These are phyloP conservation scores for Lasioglossum marginatum DNA, from an alignment of 2,888 invertebrate species.

Conservation along the genomic window DNA sequence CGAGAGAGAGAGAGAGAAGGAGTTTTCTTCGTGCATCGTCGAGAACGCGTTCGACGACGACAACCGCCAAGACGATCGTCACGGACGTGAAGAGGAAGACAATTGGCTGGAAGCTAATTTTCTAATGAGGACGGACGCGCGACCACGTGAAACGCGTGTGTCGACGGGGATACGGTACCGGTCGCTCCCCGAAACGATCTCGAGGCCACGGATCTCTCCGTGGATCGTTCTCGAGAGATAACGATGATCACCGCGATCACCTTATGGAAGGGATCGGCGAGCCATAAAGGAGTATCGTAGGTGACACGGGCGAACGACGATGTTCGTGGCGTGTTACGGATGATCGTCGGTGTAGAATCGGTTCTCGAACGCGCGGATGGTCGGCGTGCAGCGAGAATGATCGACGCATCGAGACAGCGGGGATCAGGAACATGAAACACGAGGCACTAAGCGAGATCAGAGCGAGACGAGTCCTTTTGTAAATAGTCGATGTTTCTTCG, in stretches of 20 bases:
- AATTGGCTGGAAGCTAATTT: not conserved
- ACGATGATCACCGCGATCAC: not conserved
- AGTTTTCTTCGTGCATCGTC: constrained; percentile 51
- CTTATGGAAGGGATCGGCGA: not conserved
- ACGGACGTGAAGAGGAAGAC: not conserved
- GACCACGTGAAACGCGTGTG: not conserved
- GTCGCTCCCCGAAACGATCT: not conserved
- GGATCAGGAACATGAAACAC: constrained; percentile 27
- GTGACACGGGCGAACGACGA: not conserved
- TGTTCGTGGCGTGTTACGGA: not conserved
- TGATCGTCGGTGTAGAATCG: not conserved
- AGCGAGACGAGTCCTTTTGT: constrained; percentile 57
- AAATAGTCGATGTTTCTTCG: constrained; percentile 62
- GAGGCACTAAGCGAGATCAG: constrained; percentile 60
- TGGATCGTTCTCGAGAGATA: constrained; percentile 9
- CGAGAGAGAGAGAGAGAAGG: not conserved
- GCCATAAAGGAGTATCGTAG: too few species aligned
- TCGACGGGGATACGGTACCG: not conserved
- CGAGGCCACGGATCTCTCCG: not conserved
- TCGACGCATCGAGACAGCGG: constrained; percentile 21
- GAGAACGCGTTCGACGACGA: constrained; percentile 27
- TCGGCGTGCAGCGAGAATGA: constrained; percentile 4
- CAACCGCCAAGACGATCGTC: constrained; percentile 12
- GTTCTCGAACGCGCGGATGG: not conserved
- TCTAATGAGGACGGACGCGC: not conserved